A percentile compares a stretch with the other conserved stretches of the same genome.
Conservation (phyloP, 2,888 invertebrate species). For the Strigamia transsilvanica region DNA sequence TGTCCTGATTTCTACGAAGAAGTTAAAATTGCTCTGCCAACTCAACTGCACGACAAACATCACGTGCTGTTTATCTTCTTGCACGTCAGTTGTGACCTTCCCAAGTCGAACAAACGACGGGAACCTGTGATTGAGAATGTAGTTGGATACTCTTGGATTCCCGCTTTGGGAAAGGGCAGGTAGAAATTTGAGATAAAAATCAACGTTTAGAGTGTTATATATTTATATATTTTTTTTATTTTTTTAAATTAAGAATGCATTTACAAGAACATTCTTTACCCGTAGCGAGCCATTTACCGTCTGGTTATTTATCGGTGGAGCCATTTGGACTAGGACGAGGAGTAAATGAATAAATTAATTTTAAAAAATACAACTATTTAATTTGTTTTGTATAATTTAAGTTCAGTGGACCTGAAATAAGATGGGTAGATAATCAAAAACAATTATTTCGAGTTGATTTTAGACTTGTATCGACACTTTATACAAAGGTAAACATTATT, state of each 20-base stretch:
- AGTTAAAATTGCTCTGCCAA: constrained; percentile 84
- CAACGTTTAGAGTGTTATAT: neutral
- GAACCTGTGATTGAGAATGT: constrained; percentile 64
- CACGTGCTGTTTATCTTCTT: constrained; percentile 95
- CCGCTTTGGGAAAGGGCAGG: constrained; percentile 81
- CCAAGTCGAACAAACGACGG: constrained; percentile 75
- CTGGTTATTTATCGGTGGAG: constrained; percentile 88
- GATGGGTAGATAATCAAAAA: constrained; percentile 92
- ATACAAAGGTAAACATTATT: constrained; percentile 70
- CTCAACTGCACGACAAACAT: constrained; percentile 82
- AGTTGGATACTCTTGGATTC: constrained; percentile 94
- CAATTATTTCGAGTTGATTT: constrained; percentile 85
- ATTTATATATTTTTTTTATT: constrained; percentile 48
- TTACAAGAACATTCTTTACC: constrained; percentile 83
- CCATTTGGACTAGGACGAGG: constrained; percentile 91
- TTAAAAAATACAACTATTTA: neutral
- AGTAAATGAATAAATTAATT: constrained; percentile 68
- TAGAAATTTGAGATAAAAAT: constrained; percentile 59
- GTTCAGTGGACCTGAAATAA: constrained; percentile 87
- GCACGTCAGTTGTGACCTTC: constrained; percentile 87
- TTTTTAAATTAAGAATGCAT: constrained; percentile 70
- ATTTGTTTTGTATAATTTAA: constrained; percentile 57
- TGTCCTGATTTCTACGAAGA: constrained; percentile 92
- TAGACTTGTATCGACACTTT: constrained; percentile 87
- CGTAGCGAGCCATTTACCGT: constrained; percentile 86